Evolutionary conservation across 2,888 invertebrate species (phyloP).

Genomic region (Ashinkailepas kermadecensis): DNA sequence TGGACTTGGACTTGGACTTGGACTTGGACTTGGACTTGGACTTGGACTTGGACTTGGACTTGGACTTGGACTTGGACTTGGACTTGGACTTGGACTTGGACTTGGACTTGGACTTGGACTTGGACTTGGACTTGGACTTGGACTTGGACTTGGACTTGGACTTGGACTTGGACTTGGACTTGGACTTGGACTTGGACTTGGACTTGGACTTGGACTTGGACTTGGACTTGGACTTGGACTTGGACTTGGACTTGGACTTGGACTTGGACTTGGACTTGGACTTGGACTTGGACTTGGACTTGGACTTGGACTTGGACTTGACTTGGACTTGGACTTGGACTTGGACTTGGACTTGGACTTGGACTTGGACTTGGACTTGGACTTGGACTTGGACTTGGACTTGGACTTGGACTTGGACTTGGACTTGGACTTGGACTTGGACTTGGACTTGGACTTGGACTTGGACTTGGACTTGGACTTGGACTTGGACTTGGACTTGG

Average conservation of each 20-base stretch:
- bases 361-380: conserved; percentile 14
- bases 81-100: conserved; percentile 14
- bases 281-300: conserved; percentile 14
- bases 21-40: conserved; percentile 14
- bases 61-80: conserved; percentile 14
- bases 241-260: conserved; percentile 14
- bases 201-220: conserved; percentile 10
- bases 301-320: conserved; percentile 10
- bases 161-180: conserved; percentile 14
- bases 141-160: conserved; percentile 14
- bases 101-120: conserved; percentile 14
- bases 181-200: conserved; percentile 6
- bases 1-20: conserved; percentile 14
- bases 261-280: conserved; percentile 14
- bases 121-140: conserved; percentile 14
- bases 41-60: conserved; percentile 14
- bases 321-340: no score
- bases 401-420: conserved; percentile 14
- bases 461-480: conserved; percentile 14
- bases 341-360: conserved; percentile 14
- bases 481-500: conserved; percentile 14
- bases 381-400: background rate
- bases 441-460: conserved; percentile 14
- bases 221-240: conserved; percentile 14
- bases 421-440: conserved; percentile 14